A percentile compares a stretch with the other conserved stretches of the same genome.
These are phyloP conservation scores for Psilopogon haemacephalus DNA, from an alignment of 2,113 vertebrate species.

Conservation along the genomic window DNA sequence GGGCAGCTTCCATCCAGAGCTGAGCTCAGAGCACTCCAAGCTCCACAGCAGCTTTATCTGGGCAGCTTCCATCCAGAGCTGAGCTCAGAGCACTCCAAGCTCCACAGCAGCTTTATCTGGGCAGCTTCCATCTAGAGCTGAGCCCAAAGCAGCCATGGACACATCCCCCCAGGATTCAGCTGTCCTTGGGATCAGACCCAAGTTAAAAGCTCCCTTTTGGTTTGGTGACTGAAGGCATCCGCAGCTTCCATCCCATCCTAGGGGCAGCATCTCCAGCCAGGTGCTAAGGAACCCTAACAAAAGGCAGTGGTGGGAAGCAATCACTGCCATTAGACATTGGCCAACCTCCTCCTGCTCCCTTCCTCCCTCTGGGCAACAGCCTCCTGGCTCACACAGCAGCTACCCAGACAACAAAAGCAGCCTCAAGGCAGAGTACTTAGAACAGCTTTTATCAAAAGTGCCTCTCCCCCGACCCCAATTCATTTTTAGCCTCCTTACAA, in stretches of 20 bases:
- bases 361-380: not conserved
- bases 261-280: not conserved
- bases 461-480: not conserved
- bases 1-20: not conserved
- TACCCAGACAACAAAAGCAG: slow-evolving; percentile 18
- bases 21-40: not conserved
- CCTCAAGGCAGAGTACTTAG: not conserved
- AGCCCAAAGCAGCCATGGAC: not conserved
- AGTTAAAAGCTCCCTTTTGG: not conserved
- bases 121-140: not conserved
- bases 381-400: slow-evolving; percentile 1
- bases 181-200: not conserved
- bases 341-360: not conserved
- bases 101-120: not conserved
- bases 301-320: not conserved
- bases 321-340: not conserved
- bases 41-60: not conserved
- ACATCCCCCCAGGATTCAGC: not conserved
- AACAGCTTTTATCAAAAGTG: slow-evolving; percentile 13
- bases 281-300: not conserved
- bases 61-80: not conserved
- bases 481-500: slow-evolving; percentile 31
- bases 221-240: not conserved
- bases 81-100: not conserved
- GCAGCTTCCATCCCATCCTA: slow-evolving; percentile 10